Evolutionary conservation across 1,140 invertebrate species (phyloP).

Genomic region (Trachelipus rathkii): DNA sequence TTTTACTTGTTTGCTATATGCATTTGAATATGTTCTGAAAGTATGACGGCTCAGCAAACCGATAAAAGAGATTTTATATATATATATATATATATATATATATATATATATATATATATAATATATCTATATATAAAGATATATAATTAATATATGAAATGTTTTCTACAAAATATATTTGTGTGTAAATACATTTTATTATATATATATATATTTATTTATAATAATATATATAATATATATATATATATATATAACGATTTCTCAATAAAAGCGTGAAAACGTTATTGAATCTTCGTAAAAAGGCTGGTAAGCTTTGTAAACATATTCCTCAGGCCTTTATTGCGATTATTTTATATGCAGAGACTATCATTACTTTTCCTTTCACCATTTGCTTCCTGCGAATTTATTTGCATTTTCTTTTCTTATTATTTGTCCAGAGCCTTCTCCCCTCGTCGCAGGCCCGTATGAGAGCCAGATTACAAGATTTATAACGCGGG

Average conservation of each 20-base stretch:
- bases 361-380: not conserved
- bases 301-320: not conserved
- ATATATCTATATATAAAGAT: no score
- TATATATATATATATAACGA: not conserved
- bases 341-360: not conserved
- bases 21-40: no score
- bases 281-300: not conserved
- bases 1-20: no score
- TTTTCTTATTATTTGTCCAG: conserved; percentile 4
- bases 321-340: not conserved
- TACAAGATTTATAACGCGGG: conserved; percentile 32
- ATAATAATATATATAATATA: not conserved
- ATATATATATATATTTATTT: not conserved
- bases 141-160: no score
- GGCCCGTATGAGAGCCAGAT: conserved; percentile 23
- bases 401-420: conserved; percentile 13
- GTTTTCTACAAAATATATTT: no score
- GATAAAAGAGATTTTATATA: no score
- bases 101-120: no score
- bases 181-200: no score
- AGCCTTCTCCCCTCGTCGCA: conserved; percentile 7
- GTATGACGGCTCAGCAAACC: no score
- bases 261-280: not conserved
- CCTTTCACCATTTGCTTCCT: conserved; percentile 9
- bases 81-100: no score